These are phyloP conservation scores for Hypocryptadius cinnamomeus DNA, from an alignment of 2,113 vertebrate genomes.

Conservation along the genomic window DNA sequence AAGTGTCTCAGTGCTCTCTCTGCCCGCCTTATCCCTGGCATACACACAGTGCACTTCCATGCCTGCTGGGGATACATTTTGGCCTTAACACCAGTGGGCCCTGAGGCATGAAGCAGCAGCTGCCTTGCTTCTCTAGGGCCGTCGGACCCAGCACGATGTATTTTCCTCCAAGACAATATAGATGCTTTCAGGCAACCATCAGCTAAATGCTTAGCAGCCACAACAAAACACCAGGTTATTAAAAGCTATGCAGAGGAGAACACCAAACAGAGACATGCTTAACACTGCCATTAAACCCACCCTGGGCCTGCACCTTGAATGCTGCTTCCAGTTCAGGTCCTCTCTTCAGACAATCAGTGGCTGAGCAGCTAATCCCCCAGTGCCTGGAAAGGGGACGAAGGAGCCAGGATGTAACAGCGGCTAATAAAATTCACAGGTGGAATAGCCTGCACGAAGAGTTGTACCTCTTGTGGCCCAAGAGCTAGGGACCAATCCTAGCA, in stretches of 20 bases:
- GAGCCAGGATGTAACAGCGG: background rate
- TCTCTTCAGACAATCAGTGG: accelerated
- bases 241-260: background rate
- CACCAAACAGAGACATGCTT: background rate
- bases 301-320: background rate
- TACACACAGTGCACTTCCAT: background rate
- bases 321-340: background rate
- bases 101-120: background rate
- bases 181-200: background rate
- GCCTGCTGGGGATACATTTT: background rate
- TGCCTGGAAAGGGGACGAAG: background rate
- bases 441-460: background rate
- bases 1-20: background rate
- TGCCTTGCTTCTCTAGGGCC: background rate
- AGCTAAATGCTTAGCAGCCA: background rate
- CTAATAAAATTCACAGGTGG: background rate
- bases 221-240: background rate
- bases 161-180: background rate
- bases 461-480: background rate
- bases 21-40: background rate
- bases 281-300: background rate
- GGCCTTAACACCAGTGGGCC: background rate
- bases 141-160: accelerated
- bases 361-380: background rate
- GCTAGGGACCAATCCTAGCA: background rate